These are phyloP conservation scores for Teleogryllus occipitalis DNA, from an alignment of 1,140 invertebrate species.

Conservation along the genomic window DNA sequence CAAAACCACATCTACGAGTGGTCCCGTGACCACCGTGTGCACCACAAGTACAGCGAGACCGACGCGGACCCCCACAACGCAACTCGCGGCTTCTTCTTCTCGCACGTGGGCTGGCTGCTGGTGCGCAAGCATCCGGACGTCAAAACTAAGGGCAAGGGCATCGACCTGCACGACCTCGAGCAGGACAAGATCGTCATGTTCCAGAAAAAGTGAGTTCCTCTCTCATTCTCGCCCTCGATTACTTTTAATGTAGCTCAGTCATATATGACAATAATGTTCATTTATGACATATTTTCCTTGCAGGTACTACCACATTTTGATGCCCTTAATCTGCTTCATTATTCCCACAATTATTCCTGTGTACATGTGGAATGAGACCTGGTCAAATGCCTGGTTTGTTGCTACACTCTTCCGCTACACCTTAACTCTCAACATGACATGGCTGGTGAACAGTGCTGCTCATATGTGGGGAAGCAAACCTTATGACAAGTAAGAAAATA, in stretches of 20 bases:
- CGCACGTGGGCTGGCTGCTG: no score
- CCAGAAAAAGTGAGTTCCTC: constrained; percentile 66
- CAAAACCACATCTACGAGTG: constrained; percentile 28
- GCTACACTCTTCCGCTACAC: constrained; percentile 75
- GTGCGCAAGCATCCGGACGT: constrained; percentile 37
- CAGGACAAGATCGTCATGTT: constrained; percentile 76
- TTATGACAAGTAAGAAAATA: constrained; percentile 69
- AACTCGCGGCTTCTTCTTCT: no score
- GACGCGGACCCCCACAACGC: no score
- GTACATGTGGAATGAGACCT: constrained; percentile 75
- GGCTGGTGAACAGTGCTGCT: constrained; percentile 92
- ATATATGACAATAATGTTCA: background rate
- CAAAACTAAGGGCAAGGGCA: constrained; percentile 70
- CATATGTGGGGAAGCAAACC: constrained; percentile 87
- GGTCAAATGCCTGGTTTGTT: constrained; percentile 71
- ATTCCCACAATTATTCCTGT: constrained; percentile 77
- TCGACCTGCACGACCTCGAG: constrained; percentile 80
- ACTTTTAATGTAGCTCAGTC: background rate
- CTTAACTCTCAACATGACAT: constrained; percentile 83
- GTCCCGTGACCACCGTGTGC: no score
- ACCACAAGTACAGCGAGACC: no score
- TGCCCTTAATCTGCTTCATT: constrained; percentile 76
- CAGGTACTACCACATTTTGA: constrained; percentile 74
- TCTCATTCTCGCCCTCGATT: background rate
- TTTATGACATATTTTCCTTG: constrained; percentile 22